Base-by-base conservation (phyloP, 2,113 vertebrate species). In the Rhagologus leucostigma region DNA sequence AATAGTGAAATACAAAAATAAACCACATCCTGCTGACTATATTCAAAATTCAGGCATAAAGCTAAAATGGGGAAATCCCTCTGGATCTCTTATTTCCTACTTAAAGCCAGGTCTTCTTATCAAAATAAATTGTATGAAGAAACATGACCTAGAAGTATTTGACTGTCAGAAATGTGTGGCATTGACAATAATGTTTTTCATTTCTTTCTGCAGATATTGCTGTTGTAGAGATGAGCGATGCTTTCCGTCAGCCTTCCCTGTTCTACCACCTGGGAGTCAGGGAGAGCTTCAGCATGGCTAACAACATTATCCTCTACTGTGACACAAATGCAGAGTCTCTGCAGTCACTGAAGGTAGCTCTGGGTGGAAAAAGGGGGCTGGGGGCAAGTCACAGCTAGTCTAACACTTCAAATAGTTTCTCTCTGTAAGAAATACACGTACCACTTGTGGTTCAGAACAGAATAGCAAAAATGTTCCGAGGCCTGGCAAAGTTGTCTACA, bases 211-310 rank as follows among this genome's bases (percentile, higher is more conserved):
- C 98, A 99, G 99, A 99, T 96, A 99, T 99, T 9, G 99, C 99
- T 2, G 99, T 99, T 26, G 99, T 99, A 96, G 99, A 99, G 97
- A 99, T 99, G 99, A 99, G 98, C 0, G 99, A 99, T 1, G 99
- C 99, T 27, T 99, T 99, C 96, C 99, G 99, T n/a, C 99, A 99
- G 71, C 99, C 99, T 6, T 99, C 99, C 7, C 98, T 99, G 56
- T 99, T 99, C 95, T 99, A 99, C 98, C 99, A 99, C 93, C 98
- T 99, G 44, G 99, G 99, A 46, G 99, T 99, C 92, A 95, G 99
- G 93, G 99, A 99, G 95, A 99, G 99, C 96, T 99, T 99, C 99
- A 99, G 99, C 97, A 99, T 99, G 99, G 99, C 99, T 93, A 99
- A 99, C 98, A 99, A 99, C 98, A 99, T 99, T 96, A 99, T 99